Evolutionary conservation across 2,797 vertebrate species (phyloP).

Genomic region (Epinephelus malabaricus): DNA sequence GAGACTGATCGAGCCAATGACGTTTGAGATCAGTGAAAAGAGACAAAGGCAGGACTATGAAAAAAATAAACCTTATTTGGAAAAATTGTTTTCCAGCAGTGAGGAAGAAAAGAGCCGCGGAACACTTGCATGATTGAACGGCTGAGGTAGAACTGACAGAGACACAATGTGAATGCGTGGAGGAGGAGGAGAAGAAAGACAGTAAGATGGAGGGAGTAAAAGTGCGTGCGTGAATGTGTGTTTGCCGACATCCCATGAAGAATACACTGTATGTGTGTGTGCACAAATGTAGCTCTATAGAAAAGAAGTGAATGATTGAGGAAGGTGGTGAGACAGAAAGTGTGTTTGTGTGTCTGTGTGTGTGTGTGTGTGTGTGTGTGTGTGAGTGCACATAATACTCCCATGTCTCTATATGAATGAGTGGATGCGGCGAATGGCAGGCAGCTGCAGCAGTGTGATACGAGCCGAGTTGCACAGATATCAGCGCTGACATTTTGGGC

Average conservation of each 20-base stretch:
- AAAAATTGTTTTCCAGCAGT: constrained; percentile 24
- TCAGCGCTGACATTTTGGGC: constrained; percentile 91
- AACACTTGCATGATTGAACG: constrained; percentile 50
- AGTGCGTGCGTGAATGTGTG: constrained; percentile 19
- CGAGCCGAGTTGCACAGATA: constrained; percentile 82
- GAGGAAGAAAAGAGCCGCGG: constrained; percentile 19
- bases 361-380: constrained; percentile 31
- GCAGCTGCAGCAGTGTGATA: constrained; percentile 85
- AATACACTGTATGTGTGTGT: constrained; percentile 14
- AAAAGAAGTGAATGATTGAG: constrained; percentile 47
- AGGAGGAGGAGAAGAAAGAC: constrained; percentile 49
- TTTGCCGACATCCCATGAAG: constrained; percentile 26
- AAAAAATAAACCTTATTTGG: constrained; percentile 28
- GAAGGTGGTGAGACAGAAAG: constrained; percentile 41
- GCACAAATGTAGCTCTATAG: constrained; percentile 26
- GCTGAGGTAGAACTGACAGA: constrained; percentile 52
- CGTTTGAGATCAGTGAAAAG: constrained; percentile 29
- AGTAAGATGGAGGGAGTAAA: constrained; percentile 35
- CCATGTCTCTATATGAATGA: constrained; percentile 76
- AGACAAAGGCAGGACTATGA: constrained; percentile 18
- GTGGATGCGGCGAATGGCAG: constrained; percentile 71
- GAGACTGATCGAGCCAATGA: not conserved
- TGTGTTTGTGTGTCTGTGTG: constrained; percentile 32
- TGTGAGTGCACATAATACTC: constrained; percentile 35
- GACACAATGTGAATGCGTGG: constrained; percentile 40